Evolutionary conservation across 2,888 invertebrate species (phyloP).

Genomic region (Erpobdella octoculata): DNA sequence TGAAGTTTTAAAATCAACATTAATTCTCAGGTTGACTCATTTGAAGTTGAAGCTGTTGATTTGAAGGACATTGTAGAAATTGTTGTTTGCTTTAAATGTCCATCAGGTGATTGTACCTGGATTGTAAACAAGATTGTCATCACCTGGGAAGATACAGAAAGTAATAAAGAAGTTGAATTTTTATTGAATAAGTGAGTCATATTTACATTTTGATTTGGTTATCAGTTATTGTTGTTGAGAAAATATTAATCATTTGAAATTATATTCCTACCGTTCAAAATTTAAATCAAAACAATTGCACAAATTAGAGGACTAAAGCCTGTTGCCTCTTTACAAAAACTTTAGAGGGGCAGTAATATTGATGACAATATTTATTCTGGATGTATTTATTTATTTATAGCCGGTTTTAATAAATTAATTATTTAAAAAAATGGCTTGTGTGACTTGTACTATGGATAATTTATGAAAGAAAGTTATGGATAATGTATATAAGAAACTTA

Average conservation of each 20-base stretch:
- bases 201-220: background rate
- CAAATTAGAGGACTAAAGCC: too few species aligned
- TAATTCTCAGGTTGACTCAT: background rate
- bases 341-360: too few species aligned
- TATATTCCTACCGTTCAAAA: too few species aligned
- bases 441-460: too few species aligned
- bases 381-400: too few species aligned
- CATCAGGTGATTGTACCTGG: slow-evolving; percentile 3
- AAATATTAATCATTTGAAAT: background rate
- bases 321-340: too few species aligned
- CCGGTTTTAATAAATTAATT: too few species aligned
- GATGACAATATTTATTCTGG: too few species aligned
- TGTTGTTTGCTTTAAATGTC: background rate
- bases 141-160: slow-evolving; percentile 16
- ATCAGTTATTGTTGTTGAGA: background rate
- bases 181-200: background rate
- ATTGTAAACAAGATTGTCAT: background rate
- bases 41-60: slow-evolving; percentile 4
- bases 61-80: slow-evolving; percentile 5
- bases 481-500: too few species aligned
- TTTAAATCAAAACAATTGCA: too few species aligned
- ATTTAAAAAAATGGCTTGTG: too few species aligned
- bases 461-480: too few species aligned
- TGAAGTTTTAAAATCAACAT: background rate
- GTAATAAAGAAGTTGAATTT: background rate